Conservation (phyloP, 2,113 vertebrate genomes). For the Epinephelus moara region DNA sequence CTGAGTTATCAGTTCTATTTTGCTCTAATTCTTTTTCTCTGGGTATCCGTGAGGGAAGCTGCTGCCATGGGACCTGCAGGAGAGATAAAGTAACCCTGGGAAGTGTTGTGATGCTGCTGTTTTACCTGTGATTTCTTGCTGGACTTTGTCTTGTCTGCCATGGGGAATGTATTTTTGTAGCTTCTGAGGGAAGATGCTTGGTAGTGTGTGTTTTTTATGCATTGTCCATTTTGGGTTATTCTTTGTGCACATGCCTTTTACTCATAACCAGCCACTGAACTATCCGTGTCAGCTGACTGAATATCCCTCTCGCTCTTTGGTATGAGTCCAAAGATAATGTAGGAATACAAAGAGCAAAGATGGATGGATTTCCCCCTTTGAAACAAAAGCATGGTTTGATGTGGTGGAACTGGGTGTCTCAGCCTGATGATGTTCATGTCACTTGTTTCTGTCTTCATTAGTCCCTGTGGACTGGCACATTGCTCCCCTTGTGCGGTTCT, state of each 20-base stretch:
- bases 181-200: constrained; percentile 1
- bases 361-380: not conserved
- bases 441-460: constrained; percentile 53
- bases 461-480: constrained; percentile 28
- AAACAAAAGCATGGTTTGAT: constrained; percentile 28
- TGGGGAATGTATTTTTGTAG: not conserved
- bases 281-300: not conserved
- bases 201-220: not conserved
- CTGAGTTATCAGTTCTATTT: constrained; percentile 21
- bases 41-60: constrained; percentile 12
- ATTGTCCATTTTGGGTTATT: not conserved
- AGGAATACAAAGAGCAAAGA: not conserved
- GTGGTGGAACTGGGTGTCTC: constrained; percentile 47
- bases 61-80: constrained; percentile 32
- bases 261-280: not conserved
- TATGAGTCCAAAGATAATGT: constrained; percentile 1
- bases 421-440: constrained; percentile 54
- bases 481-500: constrained; percentile 14
- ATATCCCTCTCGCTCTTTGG: not conserved
- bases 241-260: not conserved
- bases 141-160: not conserved
- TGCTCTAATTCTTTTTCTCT: constrained; percentile 28
- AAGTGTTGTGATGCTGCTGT: not conserved
- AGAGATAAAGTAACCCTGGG: constrained; percentile 28
- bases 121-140: not conserved